phyloP scores from a whole-genome alignment of 2,797 vertebrate species.

The Mormyrus proboscirostris region DNA sequence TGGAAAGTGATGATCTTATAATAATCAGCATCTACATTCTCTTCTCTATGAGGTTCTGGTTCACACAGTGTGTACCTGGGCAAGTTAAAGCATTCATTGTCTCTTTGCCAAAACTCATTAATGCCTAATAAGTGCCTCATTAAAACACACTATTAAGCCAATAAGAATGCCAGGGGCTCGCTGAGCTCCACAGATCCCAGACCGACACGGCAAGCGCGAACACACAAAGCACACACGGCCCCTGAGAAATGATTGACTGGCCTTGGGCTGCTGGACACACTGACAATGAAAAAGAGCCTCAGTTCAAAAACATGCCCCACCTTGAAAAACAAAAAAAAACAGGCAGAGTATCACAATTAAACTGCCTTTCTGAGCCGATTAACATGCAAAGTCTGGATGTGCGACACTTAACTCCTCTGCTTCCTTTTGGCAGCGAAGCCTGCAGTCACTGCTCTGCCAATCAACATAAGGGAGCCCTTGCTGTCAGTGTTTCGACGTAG shows the following conservation, averaged over 20 bases:
- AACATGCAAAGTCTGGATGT: neutral
- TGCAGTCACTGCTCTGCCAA: neutral
- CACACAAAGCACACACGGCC: neutral
- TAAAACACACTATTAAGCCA: neutral
- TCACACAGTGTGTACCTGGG: neutral
- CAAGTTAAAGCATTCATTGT: neutral
- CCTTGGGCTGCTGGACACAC: constrained; percentile 26
- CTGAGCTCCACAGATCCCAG: neutral
- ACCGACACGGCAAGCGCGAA: neutral
- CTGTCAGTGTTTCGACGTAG: neutral
- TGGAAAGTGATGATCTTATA: neutral
- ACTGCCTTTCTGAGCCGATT: neutral
- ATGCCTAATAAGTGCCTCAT: neutral
- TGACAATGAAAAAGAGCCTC: constrained; percentile 49
- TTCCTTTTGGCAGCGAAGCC: neutral
- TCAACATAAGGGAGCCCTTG: neutral
- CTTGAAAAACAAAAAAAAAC: constrained; percentile 35
- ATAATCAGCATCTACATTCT: neutral
- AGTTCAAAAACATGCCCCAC: constrained; percentile 39
- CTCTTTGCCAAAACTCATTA: neutral
- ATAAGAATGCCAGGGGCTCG: neutral
- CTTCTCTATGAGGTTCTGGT: neutral
- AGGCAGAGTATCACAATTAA: neutral
- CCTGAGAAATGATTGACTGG: constrained; percentile 22
- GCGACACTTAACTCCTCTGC: no score